Conservation (phyloP, 1,140 invertebrate species). For the Papilio polyxenes region DNA sequence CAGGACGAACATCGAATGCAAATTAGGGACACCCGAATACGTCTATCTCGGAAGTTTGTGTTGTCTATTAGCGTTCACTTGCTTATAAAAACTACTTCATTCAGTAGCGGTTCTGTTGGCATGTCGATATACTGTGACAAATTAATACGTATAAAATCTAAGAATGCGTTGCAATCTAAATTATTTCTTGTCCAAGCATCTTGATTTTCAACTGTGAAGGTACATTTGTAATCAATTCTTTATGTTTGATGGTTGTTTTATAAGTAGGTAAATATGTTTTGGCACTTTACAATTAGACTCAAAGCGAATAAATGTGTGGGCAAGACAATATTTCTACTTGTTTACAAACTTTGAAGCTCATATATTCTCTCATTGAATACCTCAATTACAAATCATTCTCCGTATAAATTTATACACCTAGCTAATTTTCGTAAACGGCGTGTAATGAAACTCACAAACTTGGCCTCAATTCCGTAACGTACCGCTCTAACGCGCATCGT, state of each 20-base stretch:
- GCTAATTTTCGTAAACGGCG: conserved; percentile 11
- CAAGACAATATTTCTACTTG: neutral
- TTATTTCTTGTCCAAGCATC: neutral
- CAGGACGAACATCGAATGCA: conserved; percentile 27
- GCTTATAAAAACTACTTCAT: neutral
- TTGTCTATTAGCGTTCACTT: neutral
- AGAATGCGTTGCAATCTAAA: neutral
- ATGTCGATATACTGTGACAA: neutral
- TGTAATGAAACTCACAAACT: conserved; percentile 30
- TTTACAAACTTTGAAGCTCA: neutral
- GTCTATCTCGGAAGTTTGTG: conserved; percentile 9
- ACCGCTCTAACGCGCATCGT: neutral
- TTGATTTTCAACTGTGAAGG: neutral
- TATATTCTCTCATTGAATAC: neutral
- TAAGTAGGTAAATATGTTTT: neutral
- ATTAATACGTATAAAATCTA: too few species aligned
- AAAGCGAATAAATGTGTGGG: neutral
- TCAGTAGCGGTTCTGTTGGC: neutral
- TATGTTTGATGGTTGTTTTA: too few species aligned
- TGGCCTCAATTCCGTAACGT: conserved; percentile 24
- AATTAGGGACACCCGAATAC: conserved; percentile 26
- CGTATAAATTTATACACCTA: neutral
- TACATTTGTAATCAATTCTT: too few species aligned
- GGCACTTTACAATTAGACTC: neutral
- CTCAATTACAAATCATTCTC: neutral